Conservation (phyloP, 2,888 invertebrate genomes). For the Tetropium fuscum region DNA sequence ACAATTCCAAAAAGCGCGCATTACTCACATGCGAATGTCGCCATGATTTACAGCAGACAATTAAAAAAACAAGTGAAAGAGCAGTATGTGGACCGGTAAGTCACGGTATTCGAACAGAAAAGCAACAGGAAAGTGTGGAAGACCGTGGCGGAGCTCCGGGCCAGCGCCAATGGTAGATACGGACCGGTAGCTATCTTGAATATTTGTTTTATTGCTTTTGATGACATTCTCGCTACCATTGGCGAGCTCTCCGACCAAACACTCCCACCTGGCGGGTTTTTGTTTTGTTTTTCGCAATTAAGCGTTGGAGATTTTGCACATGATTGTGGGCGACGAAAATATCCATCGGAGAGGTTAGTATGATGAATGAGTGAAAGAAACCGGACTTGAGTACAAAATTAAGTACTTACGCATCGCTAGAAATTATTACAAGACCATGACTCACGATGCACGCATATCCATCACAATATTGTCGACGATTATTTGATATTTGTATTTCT, state of each 20-base stretch:
- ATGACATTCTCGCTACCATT: slow-evolving; percentile 55
- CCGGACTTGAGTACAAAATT: too few relatives aligned
- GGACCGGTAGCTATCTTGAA: slow-evolving; percentile 46
- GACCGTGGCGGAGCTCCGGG: slow-evolving; percentile 6
- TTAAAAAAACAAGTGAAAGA: slow-evolving; percentile 37
- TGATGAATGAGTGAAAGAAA: too few relatives aligned
- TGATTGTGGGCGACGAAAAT: too few relatives aligned
- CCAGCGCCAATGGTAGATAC: slow-evolving; percentile 46
- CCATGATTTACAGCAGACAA: slow-evolving; percentile 27
- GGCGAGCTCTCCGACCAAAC: slow-evolving; percentile 50
- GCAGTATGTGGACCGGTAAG: slow-evolving; percentile 48
- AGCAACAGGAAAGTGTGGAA: slow-evolving; percentile 10
- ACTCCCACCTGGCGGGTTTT: slow-evolving; percentile 50
- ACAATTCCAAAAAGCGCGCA: slow-evolving; percentile 5
- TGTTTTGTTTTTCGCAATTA: slow-evolving; percentile 20
- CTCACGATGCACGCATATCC: too few relatives aligned
- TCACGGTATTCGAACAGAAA: slow-evolving; percentile 42
- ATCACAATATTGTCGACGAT: too few relatives aligned
- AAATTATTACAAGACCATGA: too few relatives aligned
- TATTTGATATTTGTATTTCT: too few relatives aligned
- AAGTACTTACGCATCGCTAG: too few relatives aligned
- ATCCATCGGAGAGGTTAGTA: too few relatives aligned
- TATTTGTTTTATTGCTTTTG: slow-evolving; percentile 57
- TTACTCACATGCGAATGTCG: slow-evolving; percentile 25
- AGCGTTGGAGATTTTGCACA: too few relatives aligned